Evolutionary conservation across 2,888 invertebrate species (phyloP).

Genomic region (Limnephilus auricula): DNA sequence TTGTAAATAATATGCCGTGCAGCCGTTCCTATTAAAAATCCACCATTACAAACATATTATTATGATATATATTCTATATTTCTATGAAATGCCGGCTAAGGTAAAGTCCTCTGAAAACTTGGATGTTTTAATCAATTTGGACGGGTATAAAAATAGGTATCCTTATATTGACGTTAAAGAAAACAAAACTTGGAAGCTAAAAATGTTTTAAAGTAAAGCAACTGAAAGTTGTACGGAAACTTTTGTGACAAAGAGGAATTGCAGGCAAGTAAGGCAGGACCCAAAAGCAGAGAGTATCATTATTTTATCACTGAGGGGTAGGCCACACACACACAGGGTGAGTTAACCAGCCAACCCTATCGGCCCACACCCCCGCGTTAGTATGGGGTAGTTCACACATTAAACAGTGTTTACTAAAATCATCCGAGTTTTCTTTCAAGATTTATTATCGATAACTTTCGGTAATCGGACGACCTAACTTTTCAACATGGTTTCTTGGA

Average conservation of each 20-base stretch:
- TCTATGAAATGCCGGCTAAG: background rate
- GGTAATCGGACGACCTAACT: no score
- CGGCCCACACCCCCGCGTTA: background rate
- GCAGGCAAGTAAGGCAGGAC: conserved; percentile 46
- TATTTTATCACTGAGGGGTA: conserved; percentile 46
- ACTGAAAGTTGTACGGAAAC: conserved; percentile 51
- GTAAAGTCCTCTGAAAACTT: background rate
- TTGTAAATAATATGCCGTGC: no score
- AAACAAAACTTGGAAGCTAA: conserved; percentile 37
- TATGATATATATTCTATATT: background rate
- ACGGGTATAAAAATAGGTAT: conserved; percentile 16
- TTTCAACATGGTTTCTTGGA: no score
- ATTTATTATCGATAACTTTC: no score
- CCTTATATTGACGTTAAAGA: conserved; percentile 33
- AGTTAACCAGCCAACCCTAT: background rate
- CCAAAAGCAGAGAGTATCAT: conserved; percentile 35
- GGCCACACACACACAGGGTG: conserved; percentile 36
- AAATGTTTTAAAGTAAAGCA: conserved; percentile 53
- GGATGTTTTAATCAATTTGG: conserved; percentile 28
- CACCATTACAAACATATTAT: background rate
- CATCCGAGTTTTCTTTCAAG: background rate
- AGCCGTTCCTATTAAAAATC: background rate
- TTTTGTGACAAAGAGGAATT: conserved; percentile 57
- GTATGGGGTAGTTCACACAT: background rate
- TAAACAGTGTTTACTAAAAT: background rate